These are phyloP conservation scores for Acleris laterana DNA, from an alignment of 2,888 invertebrate species.

Conservation along the genomic window DNA sequence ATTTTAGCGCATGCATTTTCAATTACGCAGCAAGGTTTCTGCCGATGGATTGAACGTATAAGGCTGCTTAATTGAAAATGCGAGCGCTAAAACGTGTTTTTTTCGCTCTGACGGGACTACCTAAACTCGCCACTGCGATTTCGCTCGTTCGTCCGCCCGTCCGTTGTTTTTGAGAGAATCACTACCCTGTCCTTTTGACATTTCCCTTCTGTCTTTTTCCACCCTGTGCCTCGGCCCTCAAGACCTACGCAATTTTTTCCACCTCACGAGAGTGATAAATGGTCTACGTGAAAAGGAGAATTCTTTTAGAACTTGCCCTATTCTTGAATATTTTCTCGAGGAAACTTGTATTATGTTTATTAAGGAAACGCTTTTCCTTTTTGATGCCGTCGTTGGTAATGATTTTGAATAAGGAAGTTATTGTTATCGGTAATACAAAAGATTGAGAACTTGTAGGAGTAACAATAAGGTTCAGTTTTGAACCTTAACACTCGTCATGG, in stretches of 20 bases:
- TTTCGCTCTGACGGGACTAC: no score
- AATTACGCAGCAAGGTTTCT: no score
- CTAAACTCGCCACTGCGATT: no score
- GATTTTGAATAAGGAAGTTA: constrained; percentile 14
- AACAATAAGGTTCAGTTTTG: neutral
- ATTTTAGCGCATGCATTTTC: no score
- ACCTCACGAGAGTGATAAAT: constrained; percentile 66
- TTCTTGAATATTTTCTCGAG: constrained; percentile 39
- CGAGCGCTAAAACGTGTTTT: no score
- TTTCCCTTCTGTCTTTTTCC: constrained; percentile 2
- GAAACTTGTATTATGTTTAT: constrained; percentile 38
- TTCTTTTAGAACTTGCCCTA: constrained; percentile 55
- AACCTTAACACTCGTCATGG: no score
- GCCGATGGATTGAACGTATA: no score
- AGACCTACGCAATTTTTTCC: constrained; percentile 67
- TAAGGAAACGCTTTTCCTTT: constrained; percentile 30
- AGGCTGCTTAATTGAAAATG: no score
- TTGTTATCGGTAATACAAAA: neutral
- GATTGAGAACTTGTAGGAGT: neutral
- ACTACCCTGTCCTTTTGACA: no score
- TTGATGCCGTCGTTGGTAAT: constrained; percentile 20
- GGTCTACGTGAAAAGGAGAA: constrained; percentile 64
- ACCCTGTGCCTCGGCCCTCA: constrained; percentile 47
- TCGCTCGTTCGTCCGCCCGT: no score
- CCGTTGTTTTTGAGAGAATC: no score